Evolutionary conservation across 2,888 invertebrate species (phyloP).

Genomic region (Toxonevra muliebris): DNA sequence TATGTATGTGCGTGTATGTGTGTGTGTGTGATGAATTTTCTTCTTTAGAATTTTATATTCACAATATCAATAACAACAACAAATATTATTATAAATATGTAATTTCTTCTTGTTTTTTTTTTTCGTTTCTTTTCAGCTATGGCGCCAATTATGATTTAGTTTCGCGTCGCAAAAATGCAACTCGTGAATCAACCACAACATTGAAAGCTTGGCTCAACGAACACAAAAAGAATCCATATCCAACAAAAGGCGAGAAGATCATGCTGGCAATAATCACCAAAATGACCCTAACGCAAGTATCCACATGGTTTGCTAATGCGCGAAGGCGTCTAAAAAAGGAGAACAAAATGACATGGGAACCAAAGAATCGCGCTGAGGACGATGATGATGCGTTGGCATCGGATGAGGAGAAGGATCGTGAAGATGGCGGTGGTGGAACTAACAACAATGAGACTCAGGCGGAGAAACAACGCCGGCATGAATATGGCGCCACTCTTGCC

Average conservation of each 20-base stretch:
- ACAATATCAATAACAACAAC: slow-evolving; percentile 17
- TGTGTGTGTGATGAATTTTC: background rate
- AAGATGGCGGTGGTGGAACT: slow-evolving; percentile 16
- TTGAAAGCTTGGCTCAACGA: slow-evolving; percentile 97
- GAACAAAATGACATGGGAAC: slow-evolving; percentile 98
- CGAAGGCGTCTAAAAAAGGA: slow-evolving; percentile 93
- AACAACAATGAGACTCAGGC: slow-evolving; percentile 7
- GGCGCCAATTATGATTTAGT: slow-evolving; percentile 95
- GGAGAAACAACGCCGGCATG: slow-evolving; percentile 2
- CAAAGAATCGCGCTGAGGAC: slow-evolving; percentile 89
- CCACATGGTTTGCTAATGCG: slow-evolving; percentile 98
- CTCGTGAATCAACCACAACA: slow-evolving; percentile 95
- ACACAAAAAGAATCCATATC: slow-evolving; percentile 96
- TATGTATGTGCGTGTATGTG: background rate
- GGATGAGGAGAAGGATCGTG: slow-evolving; percentile 80
- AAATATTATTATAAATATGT: slow-evolving; percentile 11
- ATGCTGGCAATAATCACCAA: slow-evolving; percentile 95
- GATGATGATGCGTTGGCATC: slow-evolving; percentile 82
- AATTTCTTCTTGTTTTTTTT: slow-evolving; percentile 20
- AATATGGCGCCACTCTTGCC: no score
- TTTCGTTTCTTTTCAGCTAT: slow-evolving; percentile 72
- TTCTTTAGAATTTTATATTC: background rate
- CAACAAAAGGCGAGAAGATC: slow-evolving; percentile 95
- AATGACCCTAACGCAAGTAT: slow-evolving; percentile 95
- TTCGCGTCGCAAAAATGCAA: slow-evolving; percentile 95